Base-by-base conservation (phyloP, 2,113 vertebrate genomes). In the Arenaria interpres region DNA sequence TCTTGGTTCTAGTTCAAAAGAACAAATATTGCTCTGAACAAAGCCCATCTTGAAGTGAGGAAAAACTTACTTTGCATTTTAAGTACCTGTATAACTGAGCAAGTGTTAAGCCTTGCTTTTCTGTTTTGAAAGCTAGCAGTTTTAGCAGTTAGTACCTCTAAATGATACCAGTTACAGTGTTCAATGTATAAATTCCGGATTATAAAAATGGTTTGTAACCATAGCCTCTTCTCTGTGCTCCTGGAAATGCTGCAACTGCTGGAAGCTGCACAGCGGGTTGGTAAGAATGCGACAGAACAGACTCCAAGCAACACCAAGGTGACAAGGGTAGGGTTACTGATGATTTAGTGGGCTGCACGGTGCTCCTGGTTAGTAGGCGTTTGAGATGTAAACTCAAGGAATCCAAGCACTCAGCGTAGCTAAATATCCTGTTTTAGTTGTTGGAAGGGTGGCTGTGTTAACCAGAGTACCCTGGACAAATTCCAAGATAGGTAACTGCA, bases 301-400 rank as follows among this genome's bases (percentile, higher is more conserved):
- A 3, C 48, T 60, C 85, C 39, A 45, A 86, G 32, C 28, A 53
- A 14, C 87, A 85, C 2, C 62, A 16, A 79, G 77, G 89, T 78
- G 67, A 68, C 90, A 21, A 1, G 18, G 75, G 2, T 48, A 72
- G 76, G 51, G 71, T 46, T 32, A 63, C 87, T 43, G 60, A 67
- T 82, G 69, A 6, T 54, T 81, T 69, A 59, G 51, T n/a, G 63
- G 64, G 72, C 84, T 69, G 60, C 71, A 50, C 77, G 6, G 37
- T 1, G 22, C 71, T 82, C 67, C 93, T 69, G 28, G 4, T 91
- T 80, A 60, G 91, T 28, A 76, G 80, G 72, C 10, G 2, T 73
- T 50, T 50, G 86, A 96, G 83, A 90, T 50, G 63, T 83, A 86
- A 96, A 84, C 90, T 84, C 75, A 41, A 79, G 48, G 75, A 67